A percentile compares a stretch with the other conserved stretches of the same genome.
Conservation (phyloP, 2,888 invertebrate species). For the Paralinhomoeus sp. region DNA sequence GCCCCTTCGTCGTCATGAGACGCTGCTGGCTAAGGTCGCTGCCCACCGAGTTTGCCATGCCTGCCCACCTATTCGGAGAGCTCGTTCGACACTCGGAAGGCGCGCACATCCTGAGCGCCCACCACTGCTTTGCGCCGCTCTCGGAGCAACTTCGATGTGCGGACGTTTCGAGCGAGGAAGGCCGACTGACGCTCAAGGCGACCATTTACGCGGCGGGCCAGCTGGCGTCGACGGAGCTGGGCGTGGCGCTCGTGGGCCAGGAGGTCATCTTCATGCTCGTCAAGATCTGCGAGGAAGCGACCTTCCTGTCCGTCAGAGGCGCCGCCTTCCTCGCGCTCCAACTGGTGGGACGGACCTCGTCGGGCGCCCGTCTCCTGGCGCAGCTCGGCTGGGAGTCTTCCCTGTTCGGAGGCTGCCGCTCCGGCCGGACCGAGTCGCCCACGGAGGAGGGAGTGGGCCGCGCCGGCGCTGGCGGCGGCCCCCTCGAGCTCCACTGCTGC, state of each 20-base stretch:
- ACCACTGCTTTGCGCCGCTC: constrained; percentile 7
- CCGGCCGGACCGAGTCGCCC: neutral
- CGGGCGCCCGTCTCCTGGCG: constrained; percentile 5
- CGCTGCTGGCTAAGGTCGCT: too few species aligned
- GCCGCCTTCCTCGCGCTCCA: constrained; percentile 19
- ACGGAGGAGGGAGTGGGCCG: too few species aligned
- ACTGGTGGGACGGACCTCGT: constrained; percentile 10
- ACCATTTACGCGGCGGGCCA: too few species aligned
- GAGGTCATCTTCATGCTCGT: constrained; percentile 6
- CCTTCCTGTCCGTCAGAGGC: constrained; percentile 16
- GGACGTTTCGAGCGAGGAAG: too few species aligned
- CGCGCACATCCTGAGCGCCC: constrained; percentile 3
- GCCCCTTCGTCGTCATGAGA: too few species aligned
- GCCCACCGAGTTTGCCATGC: neutral
- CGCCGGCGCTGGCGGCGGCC: too few species aligned
- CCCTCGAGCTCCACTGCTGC: too few species aligned
- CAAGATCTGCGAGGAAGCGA: constrained; percentile 13
- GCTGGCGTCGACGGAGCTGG: too few species aligned
- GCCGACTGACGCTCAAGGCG: too few species aligned
- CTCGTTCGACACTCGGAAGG: constrained; percentile 6
- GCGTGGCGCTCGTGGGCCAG: constrained; percentile 4
- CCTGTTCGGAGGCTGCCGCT: neutral
- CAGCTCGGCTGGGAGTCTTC: constrained; percentile 3
- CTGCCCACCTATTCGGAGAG: constrained; percentile 2
- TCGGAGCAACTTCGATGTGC: constrained; percentile 2